Conservation (phyloP, 2,888 invertebrate species). For the Hirtodrosophila cameraria region DNA sequence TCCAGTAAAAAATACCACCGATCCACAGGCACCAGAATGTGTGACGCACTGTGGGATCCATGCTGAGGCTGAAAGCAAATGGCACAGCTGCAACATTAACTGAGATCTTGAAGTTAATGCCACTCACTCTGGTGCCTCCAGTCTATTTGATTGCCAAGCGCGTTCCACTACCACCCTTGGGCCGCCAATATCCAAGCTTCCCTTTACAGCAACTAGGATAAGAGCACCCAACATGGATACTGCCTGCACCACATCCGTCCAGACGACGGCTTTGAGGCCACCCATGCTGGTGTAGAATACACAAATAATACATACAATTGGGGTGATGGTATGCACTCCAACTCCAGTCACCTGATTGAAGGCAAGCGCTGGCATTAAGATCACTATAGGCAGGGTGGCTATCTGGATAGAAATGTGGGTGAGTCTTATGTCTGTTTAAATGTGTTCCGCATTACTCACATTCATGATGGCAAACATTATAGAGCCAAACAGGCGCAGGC, state of each 20-base stretch:
- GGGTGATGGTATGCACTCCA: constrained; percentile 91
- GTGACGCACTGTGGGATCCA: constrained; percentile 91
- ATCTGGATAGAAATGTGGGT: constrained; percentile 85
- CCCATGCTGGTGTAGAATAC: constrained; percentile 94
- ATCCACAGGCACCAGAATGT: constrained; percentile 92
- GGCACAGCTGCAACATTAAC: background rate
- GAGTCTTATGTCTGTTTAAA: background rate
- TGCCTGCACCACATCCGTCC: constrained; percentile 92
- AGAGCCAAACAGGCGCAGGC: constrained; percentile 89
- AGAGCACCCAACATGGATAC: constrained; percentile 91
- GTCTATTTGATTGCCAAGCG: constrained; percentile 88
- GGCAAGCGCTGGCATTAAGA: constrained; percentile 91
- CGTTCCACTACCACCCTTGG: constrained; percentile 87
- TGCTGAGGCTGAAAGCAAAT: constrained; percentile 87
- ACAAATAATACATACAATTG: constrained; percentile 92
- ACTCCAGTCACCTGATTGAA: constrained; percentile 95
- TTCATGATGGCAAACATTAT: constrained; percentile 89
- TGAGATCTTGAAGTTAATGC: background rate
- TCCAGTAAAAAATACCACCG: constrained; percentile 91
- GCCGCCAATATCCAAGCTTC: constrained; percentile 90
- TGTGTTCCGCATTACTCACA: constrained; percentile 85
- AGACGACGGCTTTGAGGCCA: constrained; percentile 91
- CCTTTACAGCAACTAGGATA: constrained; percentile 89
- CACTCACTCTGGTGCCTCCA: constrained; percentile 89
- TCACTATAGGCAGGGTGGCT: constrained; percentile 91